Base-by-base conservation (phyloP, 2,888 invertebrate species). In the Drosophila basisetae region DNA sequence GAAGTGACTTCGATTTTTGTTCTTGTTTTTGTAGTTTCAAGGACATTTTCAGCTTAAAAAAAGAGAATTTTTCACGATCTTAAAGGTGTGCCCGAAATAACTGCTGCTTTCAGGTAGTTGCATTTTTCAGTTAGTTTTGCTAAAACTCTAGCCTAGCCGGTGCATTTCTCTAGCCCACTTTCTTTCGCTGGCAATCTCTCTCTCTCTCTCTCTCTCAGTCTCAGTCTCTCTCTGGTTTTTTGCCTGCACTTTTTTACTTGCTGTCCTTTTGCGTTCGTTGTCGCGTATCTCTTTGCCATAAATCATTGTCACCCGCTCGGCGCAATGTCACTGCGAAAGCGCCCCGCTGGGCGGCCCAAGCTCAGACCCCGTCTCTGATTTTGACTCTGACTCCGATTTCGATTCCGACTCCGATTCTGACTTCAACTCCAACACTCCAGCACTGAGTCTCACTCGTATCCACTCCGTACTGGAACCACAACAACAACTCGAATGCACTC, bases 281-380 rank as follows among this genome's bases (percentile, higher is more conserved):
- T 91, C 91, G 91, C 88, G 82, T 92, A 92, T 92, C 91, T 92
- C 84, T 83, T 89, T 82, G 90, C 86, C 84, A 92, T 92, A 92
- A 92, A 92, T 92, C 92, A 92, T 92, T 92, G 92, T 92, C 92
- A 92, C 91, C 90, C 92, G 91, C 91, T 88, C 81, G 84, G 88
- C 84, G 91, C 90, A 91, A 91, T 91, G 92, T 92, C 91, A 91
- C 87, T 91, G 85, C 78, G 85, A 90, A 86, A 77, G 87, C 91
- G 78, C 85, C 91, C 92, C 87, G 91, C 91, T 91, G 91, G 82
- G 91, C 83, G 79, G 67, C 78, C 66, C 70, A 68, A 68, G 70
- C 70, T 50, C 69, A 49, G 59, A 56, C 49, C 55, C 72, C 25
- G 49, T 55, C 37, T 54, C 33, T 33, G 53, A 53, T 53, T 53